Conservation (phyloP, 2,797 vertebrate species). For the Gallinago stenura region DNA sequence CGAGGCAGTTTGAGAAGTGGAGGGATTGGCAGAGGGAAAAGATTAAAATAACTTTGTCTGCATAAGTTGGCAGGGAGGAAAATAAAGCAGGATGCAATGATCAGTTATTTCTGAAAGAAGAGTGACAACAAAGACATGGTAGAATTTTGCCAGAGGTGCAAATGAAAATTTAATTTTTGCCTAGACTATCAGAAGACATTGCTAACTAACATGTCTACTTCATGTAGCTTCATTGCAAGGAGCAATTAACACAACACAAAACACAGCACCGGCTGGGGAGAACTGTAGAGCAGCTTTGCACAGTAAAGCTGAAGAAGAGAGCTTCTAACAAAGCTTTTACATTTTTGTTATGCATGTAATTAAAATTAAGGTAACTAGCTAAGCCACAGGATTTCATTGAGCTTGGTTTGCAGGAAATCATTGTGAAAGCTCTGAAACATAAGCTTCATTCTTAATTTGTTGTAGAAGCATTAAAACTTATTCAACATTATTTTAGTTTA, state of each 20-base stretch:
- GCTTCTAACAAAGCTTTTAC: neutral
- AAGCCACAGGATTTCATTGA: neutral
- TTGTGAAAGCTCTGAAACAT: neutral
- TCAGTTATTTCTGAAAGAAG: constrained; percentile 40
- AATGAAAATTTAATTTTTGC: constrained; percentile 42
- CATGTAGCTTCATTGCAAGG: neutral
- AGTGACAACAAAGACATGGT: neutral
- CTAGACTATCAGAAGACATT: constrained; percentile 30
- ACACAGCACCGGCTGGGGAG: neutral
- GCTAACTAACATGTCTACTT: constrained; percentile 1
- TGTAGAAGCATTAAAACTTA: neutral
- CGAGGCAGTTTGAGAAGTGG: neutral
- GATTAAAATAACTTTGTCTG: neutral
- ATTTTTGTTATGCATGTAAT: neutral
- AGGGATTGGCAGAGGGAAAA: neutral
- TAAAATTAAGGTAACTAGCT: neutral
- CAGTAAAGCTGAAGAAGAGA: neutral
- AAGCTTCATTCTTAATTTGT: neutral
- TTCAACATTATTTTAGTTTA: neutral
- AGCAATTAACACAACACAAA: neutral
- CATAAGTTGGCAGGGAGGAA: neutral
- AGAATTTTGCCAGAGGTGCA: constrained; percentile 13
- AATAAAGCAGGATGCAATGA: neutral
- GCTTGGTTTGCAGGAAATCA: neutral
- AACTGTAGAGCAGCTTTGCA: neutral